Conservation (phyloP, 1,140 invertebrate genomes). For the Notospermus geniculatus region DNA sequence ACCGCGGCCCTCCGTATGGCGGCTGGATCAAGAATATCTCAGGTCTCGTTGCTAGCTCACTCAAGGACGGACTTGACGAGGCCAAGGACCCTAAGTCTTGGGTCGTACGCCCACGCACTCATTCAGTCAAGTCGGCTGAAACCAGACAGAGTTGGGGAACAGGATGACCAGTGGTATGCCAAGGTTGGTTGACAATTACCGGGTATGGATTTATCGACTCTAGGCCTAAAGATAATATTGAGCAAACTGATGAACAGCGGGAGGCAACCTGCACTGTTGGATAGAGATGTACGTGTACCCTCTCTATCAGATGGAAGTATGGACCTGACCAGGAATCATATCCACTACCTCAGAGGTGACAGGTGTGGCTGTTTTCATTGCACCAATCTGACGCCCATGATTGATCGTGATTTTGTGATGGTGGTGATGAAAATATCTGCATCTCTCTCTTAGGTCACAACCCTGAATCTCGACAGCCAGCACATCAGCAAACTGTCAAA, state of each 20-base stretch:
- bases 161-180: conserved; percentile 42
- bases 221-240: no score
- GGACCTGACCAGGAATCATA: no score
- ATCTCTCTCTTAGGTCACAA: conserved; percentile 39
- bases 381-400: no score
- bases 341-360: not conserved
- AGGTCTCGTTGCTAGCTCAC: conserved; percentile 44
- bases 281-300: no score
- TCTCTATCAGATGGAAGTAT: no score
- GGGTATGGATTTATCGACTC: no score
- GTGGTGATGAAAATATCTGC: no score
- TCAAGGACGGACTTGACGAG: conserved; percentile 36
- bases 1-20: conserved; percentile 45
- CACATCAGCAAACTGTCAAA: conserved; percentile 51
- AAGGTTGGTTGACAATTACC: conserved; percentile 31
- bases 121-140: conserved; percentile 33
- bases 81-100: conserved; percentile 42
- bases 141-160: conserved; percentile 40
- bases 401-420: no score
- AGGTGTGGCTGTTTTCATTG: no score
- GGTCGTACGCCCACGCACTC: conserved; percentile 37
- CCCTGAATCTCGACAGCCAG: conserved; percentile 45
- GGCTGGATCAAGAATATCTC: conserved; percentile 50
- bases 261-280: no score
- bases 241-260: no score